phyloP scores from a whole-genome alignment of 2,888 invertebrate genomes.

The Zonitis immaculata region DNA sequence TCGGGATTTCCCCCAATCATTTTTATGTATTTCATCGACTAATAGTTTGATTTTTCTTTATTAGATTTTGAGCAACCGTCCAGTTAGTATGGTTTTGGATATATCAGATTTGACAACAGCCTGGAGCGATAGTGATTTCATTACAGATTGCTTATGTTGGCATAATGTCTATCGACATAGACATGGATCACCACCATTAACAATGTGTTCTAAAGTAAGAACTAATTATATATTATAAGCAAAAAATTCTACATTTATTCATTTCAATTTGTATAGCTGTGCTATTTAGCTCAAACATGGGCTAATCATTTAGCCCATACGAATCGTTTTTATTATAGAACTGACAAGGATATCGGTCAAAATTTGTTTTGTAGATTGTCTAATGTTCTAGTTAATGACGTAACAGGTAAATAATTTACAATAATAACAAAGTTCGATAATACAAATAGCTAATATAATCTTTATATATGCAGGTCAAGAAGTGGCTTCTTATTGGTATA shows the following conservation, averaged over 20 bases:
- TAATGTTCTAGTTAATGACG: constrained; percentile 62
- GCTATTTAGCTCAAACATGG: constrained; percentile 80
- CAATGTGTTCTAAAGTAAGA: constrained; percentile 70
- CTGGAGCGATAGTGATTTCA: constrained; percentile 78
- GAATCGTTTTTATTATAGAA: constrained; percentile 72
- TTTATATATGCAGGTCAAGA: constrained; percentile 75
- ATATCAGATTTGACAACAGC: constrained; percentile 67
- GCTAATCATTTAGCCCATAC: constrained; percentile 81
- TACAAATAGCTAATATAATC: constrained; percentile 23
- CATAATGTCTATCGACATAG: constrained; percentile 77
- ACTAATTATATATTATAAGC: no score
- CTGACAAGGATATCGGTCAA: constrained; percentile 73
- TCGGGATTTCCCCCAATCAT: no score
- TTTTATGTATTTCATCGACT: no score
- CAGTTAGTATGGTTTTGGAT: constrained; percentile 67
- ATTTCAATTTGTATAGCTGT: constrained; percentile 54
- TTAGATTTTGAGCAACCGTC: constrained; percentile 62
- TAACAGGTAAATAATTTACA: constrained; percentile 53
- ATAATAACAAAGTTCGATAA: not conserved
- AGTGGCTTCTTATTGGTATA: constrained; percentile 78
- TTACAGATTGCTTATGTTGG: constrained; percentile 76
- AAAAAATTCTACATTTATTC: no score
- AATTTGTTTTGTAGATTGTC: constrained; percentile 73
- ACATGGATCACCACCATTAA: constrained; percentile 67
- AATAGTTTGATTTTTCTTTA: constrained; percentile 9